These are phyloP conservation scores for Meda fulgida DNA, from an alignment of 2,797 vertebrate genomes.

Conservation along the genomic window DNA sequence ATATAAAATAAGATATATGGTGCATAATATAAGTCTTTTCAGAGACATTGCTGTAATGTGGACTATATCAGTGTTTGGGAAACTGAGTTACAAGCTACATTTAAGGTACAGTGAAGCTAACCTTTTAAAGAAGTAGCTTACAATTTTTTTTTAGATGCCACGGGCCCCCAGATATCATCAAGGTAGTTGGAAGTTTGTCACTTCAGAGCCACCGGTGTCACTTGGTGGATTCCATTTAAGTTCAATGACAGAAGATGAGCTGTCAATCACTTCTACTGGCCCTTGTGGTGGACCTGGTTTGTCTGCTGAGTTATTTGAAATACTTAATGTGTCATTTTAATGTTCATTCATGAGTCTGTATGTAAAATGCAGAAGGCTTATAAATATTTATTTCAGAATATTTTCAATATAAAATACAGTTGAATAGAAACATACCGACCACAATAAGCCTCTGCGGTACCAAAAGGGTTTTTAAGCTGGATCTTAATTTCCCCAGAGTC, in stretches of 20 bases:
- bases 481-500: conserved; percentile 85
- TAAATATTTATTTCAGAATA: conserved; percentile 40
- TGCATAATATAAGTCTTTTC: not conserved
- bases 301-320: conserved; percentile 69
- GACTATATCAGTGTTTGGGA: not conserved
- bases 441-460: conserved; percentile 78
- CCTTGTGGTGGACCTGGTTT: conserved; percentile 82
- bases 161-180: not conserved
- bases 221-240: conserved; percentile 81
- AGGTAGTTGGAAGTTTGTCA: too few species aligned
- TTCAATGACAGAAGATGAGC: conserved; percentile 73
- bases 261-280: conserved; percentile 79
- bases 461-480: conserved; percentile 82
- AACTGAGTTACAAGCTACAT: not conserved
- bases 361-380: not conserved
- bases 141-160: too few species aligned
- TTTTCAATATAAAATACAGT: conserved; percentile 34
- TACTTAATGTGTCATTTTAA: conserved; percentile 21
- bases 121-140: not conserved
- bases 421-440: conserved; percentile 72
- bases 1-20: not conserved
- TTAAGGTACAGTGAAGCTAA: not conserved
- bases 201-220: conserved; percentile 80
- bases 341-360: conserved; percentile 20
- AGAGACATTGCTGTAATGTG: not conserved